phyloP scores from a whole-genome alignment of 2,113 vertebrate genomes.

The Dipodomys spectabilis region DNA sequence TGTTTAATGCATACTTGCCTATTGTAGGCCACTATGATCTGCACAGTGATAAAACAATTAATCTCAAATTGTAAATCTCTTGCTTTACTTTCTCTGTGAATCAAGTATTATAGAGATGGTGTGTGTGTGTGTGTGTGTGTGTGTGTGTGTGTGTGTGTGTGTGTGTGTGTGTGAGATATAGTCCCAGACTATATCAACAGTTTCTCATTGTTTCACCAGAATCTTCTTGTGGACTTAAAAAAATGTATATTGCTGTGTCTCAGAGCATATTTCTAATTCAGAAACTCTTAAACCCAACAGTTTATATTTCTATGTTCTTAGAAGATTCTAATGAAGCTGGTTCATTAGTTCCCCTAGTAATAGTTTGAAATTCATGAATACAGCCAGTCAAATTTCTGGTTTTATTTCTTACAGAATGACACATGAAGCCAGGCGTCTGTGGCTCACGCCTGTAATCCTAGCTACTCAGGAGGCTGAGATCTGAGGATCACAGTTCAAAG shows the following conservation, averaged over 20 bases:
- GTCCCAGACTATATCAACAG: too few species aligned
- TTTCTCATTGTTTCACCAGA: neutral
- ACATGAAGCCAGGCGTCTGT: neutral
- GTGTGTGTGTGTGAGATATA: too few species aligned
- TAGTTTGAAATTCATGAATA: neutral
- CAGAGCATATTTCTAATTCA: neutral
- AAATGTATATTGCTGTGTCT: neutral
- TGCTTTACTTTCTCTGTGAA: neutral
- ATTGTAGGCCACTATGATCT: neutral
- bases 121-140: neutral
- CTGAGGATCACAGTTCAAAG: too few species aligned
- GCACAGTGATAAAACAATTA: neutral
- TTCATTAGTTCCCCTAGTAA: neutral
- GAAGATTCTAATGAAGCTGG: neutral
- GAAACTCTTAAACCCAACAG: neutral
- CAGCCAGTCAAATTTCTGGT: neutral
- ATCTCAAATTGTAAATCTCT: neutral
- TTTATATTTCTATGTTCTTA: slow-evolving; percentile 1
- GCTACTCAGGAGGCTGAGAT: too few species aligned
- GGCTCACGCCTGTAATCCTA: too few species aligned
- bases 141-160: neutral
- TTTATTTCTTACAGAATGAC: neutral
- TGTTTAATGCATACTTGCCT: neutral
- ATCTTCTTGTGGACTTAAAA: neutral
- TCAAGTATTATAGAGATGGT: neutral